Percentiles rank a stretch among this genome's conserved stretches.
Evolutionary conservation across 2,113 vertebrate genomes (phyloP).

Genomic region (Meriones unguiculatus): DNA sequence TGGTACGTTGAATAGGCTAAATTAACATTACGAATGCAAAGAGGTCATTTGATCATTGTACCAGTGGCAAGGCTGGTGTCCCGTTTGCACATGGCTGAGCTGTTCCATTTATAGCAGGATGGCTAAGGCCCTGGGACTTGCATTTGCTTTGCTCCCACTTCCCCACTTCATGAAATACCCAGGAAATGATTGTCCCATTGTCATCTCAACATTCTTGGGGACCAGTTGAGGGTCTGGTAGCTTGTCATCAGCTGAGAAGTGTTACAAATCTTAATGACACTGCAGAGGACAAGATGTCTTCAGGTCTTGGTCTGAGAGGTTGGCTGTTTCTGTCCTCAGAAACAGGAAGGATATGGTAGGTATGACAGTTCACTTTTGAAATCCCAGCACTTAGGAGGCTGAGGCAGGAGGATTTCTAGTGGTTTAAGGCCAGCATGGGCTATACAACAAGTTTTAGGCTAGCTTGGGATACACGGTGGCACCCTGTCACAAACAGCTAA

Average conservation of each 20-base stretch:
- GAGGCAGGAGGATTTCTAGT: not conserved
- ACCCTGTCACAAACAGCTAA: not conserved
- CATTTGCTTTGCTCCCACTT: accelerated
- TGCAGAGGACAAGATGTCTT: not conserved
- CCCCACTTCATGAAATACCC: not conserved
- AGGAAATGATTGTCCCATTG: accelerated
- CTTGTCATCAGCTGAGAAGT: not conserved
- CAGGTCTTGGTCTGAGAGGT: not conserved
- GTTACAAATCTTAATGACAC: not conserved
- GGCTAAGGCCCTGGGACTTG: not conserved
- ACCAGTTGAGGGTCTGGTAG: not conserved
- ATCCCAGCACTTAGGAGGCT: not conserved
- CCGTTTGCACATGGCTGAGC: accelerated
- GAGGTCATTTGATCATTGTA: not conserved
- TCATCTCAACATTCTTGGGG: not conserved
- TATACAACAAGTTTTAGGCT: not conserved
- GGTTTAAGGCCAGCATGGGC: not conserved
- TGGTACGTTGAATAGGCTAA: not conserved
- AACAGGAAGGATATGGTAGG: not conserved
- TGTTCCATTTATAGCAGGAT: accelerated
- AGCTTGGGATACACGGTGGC: not conserved
- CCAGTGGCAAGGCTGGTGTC: accelerated
- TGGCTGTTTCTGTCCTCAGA: not conserved
- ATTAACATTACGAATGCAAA: not conserved
- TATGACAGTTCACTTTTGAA: not conserved